Base-by-base conservation (phyloP, 2,113 vertebrate species). In the Xyrauchen texanus region DNA sequence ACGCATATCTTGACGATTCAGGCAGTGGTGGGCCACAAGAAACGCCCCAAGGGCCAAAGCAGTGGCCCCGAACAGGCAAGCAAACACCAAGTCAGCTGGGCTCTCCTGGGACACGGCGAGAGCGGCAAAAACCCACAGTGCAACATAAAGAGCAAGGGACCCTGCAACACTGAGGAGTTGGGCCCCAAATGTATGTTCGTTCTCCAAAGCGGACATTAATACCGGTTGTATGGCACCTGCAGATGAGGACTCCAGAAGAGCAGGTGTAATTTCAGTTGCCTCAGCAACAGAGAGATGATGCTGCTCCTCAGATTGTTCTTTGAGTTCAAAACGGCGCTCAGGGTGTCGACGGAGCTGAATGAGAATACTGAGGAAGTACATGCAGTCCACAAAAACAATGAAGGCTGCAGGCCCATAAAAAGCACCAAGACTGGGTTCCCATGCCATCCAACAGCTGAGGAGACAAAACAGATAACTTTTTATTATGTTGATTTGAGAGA, bases 311-410 rank as follows among this genome's bases (percentile, higher is more conserved):
- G 89, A 47, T 0, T 92, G 88, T 78, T 99, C 98, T 87, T 98
- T 98, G 4, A 99, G 93, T 86, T 99, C 98, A 0, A 96, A 99
- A 6, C 94, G 95, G 8, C 97, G 94, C 71, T 98, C 97, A 0
- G 98, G 98, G 82, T 98, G 98, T 10, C 96, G 93, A 6, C 93
- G 96, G 60, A 98, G 77, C 88, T 99, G 98, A 79, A 99, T 91
- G 80, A 98, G 94, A 85, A 98, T 97, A 88, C 96, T 95, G 21
- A 99, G 94, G 82, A 99, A 99, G 90, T 99, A 99, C 95, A 99
- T 95, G 82, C 95, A 97, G 90, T 99, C 95, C 80, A 99, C 93
- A 0, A 99, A 98, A 69, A 96, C 85, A 78, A 99, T 98, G 88
- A 99, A 99, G 69, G 94, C 91, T 47, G 94, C 95, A 0, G 98